These are phyloP conservation scores for Remorina albescens DNA, from an alignment of 2,797 vertebrate genomes.

Conservation along the genomic window DNA sequence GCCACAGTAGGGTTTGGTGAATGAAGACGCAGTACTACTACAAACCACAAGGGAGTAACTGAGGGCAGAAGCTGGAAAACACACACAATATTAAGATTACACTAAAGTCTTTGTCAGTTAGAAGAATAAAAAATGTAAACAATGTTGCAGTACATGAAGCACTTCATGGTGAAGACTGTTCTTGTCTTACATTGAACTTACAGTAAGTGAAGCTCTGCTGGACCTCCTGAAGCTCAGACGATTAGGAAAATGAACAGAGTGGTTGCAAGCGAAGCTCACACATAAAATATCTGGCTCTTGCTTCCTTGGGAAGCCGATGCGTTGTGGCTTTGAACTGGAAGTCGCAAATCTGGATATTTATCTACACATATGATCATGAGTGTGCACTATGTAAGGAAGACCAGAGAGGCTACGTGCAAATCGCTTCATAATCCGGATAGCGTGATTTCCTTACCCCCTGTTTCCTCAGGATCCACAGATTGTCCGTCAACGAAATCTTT, in stretches of 20 bases:
- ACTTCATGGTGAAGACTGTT: neutral
- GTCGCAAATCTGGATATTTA: neutral
- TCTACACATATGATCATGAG: neutral
- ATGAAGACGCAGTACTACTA: constrained; percentile 2
- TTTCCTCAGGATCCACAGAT: constrained; percentile 59
- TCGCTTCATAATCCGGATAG: constrained; percentile 58
- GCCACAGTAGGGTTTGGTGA: constrained; percentile 8
- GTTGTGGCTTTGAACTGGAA: neutral
- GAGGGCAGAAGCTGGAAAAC: no score
- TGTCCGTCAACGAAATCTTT: constrained; percentile 30
- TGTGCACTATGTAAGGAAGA: neutral
- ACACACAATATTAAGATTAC: neutral
- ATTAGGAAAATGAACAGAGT: constrained; percentile 70
- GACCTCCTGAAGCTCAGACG: constrained; percentile 65
- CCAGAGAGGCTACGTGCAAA: constrained; percentile 48
- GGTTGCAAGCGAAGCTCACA: constrained; percentile 36
- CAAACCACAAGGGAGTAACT: neutral
- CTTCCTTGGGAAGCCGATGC: constrained; percentile 7
- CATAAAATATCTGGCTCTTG: constrained; percentile 35
- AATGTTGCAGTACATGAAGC: neutral
- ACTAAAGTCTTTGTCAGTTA: neutral
- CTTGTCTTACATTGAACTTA: constrained; percentile 32
- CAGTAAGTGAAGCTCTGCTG: constrained; percentile 56
- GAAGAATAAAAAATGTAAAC: neutral
- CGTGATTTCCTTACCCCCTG: constrained; percentile 70